phyloP scores from a whole-genome alignment of 2,888 invertebrate genomes.

The Caradrina kadenii region DNA sequence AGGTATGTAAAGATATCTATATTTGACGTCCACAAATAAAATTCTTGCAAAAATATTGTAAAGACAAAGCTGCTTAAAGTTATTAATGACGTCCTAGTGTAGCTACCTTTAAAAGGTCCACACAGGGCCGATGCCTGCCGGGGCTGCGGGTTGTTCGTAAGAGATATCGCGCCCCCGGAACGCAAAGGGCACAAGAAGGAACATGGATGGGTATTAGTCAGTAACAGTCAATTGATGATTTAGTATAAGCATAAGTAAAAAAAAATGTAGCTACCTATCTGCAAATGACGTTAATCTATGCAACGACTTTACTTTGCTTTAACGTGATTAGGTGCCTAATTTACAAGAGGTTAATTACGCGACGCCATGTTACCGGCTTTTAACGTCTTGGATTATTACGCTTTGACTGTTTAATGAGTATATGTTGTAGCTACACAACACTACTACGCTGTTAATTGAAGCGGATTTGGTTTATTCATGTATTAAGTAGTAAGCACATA shows the following conservation, averaged over 20 bases:
- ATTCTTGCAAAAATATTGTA: not conserved
- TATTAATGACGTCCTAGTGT: constrained; percentile 30
- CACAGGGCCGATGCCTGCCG: too few relatives aligned
- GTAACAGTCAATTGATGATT: too few relatives aligned
- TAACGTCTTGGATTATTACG: constrained; percentile 63
- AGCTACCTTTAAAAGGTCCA: too few relatives aligned
- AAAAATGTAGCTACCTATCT: constrained; percentile 37
- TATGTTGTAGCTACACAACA: constrained; percentile 50
- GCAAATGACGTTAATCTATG: constrained; percentile 58
- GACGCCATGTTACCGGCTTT: constrained; percentile 65
- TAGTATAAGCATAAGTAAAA: too few relatives aligned
- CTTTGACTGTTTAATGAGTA: constrained; percentile 65
- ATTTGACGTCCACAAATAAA: too few relatives aligned
- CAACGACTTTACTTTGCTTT: constrained; percentile 57
- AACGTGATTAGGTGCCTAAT: constrained; percentile 69
- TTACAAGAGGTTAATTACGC: constrained; percentile 72
- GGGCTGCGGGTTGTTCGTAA: too few relatives aligned
- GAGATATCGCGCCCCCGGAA: too few relatives aligned
- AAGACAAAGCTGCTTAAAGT: constrained; percentile 9
- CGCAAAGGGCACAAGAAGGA: too few relatives aligned
- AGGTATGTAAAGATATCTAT: too few relatives aligned
- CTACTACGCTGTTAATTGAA: constrained; percentile 51
- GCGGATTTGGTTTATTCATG: constrained; percentile 39
- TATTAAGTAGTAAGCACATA: not conserved
- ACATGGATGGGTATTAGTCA: too few relatives aligned